Base-by-base conservation (phyloP, 2,797 vertebrate species). In the Gadopsis marmoratus region DNA sequence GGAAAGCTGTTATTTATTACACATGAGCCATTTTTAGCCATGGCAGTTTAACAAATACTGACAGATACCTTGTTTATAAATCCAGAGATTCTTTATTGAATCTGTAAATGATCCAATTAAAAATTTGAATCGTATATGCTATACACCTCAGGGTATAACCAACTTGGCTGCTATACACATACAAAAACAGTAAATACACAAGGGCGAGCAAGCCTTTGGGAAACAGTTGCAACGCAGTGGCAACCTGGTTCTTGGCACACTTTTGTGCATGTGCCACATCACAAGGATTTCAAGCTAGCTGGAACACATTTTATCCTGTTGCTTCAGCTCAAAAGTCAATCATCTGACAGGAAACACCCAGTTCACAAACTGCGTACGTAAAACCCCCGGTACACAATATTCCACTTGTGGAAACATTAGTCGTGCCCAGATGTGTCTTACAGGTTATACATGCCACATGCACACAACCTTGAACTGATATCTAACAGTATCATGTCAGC, bases 151-250 rank as follows among this genome's bases (percentile, higher is more conserved):
- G 26, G 16, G 8, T 53, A n/a, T 50, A 47, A 72, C 73, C 73
- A 51, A 73, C 70, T 35, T 58, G 9, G 68, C 63, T 23, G n/a
- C 47, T 3, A 51, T 39, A 60, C 14, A 43, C 9, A 43, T 2
- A 63, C n/a, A 78, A 4, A 78, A 4, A 54, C 33, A 63, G 4
- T 33, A 45, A 64, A 87, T 5, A 73, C 26, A 66, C 50, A 68
- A 37, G 23, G 17, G 45, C 23, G 21, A 74, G 58, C 26, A 5
- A n/a, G 55, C 71, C 66, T 85, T 82, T 75, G 53, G 62, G 50
- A 83, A 77, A 83, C 56, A 55, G 47, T 74, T 82, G 73, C 54
- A 56, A 59, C 65, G 69, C 55, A 68, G 58, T n/a, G 53, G 68
- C 35, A 75, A 59, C 41, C 47, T 29, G 37, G 54, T 51, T 47